These are phyloP conservation scores for Microcebus jonahi DNA, from an alignment of 2,113 vertebrate species.

Conservation along the genomic window DNA sequence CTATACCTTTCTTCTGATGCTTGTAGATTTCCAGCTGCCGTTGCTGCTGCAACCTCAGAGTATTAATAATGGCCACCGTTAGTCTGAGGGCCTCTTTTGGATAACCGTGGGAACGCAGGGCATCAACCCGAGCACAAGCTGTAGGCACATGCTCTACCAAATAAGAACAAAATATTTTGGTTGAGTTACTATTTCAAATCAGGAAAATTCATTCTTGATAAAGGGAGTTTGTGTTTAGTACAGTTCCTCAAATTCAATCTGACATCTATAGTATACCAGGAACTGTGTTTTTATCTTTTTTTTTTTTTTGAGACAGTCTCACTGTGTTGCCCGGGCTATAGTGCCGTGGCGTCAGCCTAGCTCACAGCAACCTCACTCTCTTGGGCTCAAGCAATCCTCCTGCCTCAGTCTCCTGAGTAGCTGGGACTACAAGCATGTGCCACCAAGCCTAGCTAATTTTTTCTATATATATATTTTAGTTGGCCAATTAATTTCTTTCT, in stretches of 20 bases:
- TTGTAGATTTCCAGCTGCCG: slow-evolving; percentile 98
- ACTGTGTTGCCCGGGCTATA: too few relatives aligned
- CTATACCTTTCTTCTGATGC: slow-evolving; percentile 98
- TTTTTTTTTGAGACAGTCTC: too few relatives aligned
- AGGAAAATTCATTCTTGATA: slow-evolving; percentile 49
- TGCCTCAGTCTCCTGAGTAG: too few relatives aligned
- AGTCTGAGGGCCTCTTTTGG: slow-evolving; percentile 97
- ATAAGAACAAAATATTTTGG: slow-evolving; percentile 68
- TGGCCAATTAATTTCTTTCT: too few relatives aligned
- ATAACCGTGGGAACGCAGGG: slow-evolving; percentile 97
- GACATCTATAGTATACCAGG: slow-evolving; percentile 30
- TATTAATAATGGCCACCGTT: slow-evolving; percentile 98
- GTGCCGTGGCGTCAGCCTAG: too few relatives aligned
- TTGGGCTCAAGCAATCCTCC: too few relatives aligned
- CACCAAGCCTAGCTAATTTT: too few relatives aligned
- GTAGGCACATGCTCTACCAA: slow-evolving; percentile 96
- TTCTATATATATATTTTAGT: too few relatives aligned
- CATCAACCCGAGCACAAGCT: slow-evolving; percentile 97
- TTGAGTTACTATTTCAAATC: slow-evolving; percentile 59
- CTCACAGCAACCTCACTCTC: too few relatives aligned
- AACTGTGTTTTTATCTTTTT: slow-evolving; percentile 27
- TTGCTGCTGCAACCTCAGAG: slow-evolving; percentile 96
- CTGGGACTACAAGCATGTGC: too few relatives aligned
- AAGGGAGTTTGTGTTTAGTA: slow-evolving; percentile 6
- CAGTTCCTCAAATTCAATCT: slow-evolving; percentile 49